Base-by-base conservation (phyloP, 2,888 invertebrate species). In the Cyaniris semiargus region DNA sequence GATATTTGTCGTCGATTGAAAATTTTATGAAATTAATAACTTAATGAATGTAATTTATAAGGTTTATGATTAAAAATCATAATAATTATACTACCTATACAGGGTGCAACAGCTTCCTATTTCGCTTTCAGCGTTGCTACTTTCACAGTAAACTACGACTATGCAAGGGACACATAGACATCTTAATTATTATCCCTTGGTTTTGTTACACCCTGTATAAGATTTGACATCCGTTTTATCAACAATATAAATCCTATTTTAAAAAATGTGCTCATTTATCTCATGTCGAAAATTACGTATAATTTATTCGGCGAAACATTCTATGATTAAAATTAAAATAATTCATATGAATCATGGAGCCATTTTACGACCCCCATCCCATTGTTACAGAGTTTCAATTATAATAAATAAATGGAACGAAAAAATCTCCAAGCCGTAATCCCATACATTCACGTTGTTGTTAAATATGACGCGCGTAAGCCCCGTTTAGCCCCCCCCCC, bases 381-480 rank as follows among this genome's bases (percentile, higher is more conserved):
- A 66, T 66, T 66, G 27, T 27, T 66, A 66, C 15, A 1, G 66
- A 27, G 27, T 66, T 66, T 66, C 66, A 66, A 66, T 66, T 66
- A 66, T 66, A 66, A 66, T 66, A 66, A 66, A 66, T 66, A 18
- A 66, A 66, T 31, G 66, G 4, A 31, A 66, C 66, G 18, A 15
- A 66, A 66, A 66, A 66, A 66, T 66, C 21, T 21, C 66, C 21
- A 15, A 66, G 15, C 6, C 60, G 8, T 66, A 66, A 66, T 66
- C 27, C 66, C 66, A 15, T 27, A 66, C 66, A 15, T 66, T 66
- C 66, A 66, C 27, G 27, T 66, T 66, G 66, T 27, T 66, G 27
- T 27, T 66, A 66, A 66, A 66, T 66, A 66, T 66, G 66, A 66
- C 27, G 27, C 27, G 66, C 60, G 60, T 60, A 60, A 60, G 21